phyloP scores from a whole-genome alignment of 2,113 vertebrate genomes.

The Macheiramphus alcinus region DNA sequence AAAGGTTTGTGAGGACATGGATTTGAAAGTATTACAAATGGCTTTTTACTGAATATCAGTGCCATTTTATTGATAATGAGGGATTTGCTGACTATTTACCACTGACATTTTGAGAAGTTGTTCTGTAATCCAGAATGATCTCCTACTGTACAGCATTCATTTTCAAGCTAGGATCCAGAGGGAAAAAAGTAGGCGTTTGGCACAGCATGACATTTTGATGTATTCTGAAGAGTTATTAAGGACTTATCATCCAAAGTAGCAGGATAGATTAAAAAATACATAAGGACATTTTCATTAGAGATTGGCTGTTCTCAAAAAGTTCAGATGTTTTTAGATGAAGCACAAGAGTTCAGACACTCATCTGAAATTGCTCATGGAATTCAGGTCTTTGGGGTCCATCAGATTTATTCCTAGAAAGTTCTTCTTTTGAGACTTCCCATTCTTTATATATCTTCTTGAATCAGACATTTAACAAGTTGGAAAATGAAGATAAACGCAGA shows the following conservation, averaged over 20 bases:
- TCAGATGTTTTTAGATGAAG: not conserved
- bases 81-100: slow-evolving; percentile 36
- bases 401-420: not conserved
- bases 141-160: not conserved
- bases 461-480: not conserved
- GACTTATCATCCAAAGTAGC: not conserved
- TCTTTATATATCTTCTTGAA: not conserved
- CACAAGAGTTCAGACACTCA: not conserved
- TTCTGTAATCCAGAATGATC: slow-evolving; percentile 36
- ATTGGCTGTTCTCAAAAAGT: not conserved
- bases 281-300: slow-evolving; percentile 4
- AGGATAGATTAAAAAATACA: slow-evolving; percentile 11
- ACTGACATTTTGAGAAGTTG: slow-evolving; percentile 27
- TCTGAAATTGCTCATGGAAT: not conserved
- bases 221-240: slow-evolving; percentile 19
- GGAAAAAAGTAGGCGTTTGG: fast-evolving
- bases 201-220: not conserved
- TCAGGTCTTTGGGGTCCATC: not conserved
- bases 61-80: slow-evolving; percentile 22
- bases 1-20: not conserved
- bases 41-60: not conserved
- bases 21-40: slow-evolving; percentile 15
- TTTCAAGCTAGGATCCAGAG: not conserved
- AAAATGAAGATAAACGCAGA: not conserved
- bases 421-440: not conserved